Evolutionary conservation across 2,797 vertebrate species (phyloP).

Genomic region (Arrhamphus sclerolepis): DNA sequence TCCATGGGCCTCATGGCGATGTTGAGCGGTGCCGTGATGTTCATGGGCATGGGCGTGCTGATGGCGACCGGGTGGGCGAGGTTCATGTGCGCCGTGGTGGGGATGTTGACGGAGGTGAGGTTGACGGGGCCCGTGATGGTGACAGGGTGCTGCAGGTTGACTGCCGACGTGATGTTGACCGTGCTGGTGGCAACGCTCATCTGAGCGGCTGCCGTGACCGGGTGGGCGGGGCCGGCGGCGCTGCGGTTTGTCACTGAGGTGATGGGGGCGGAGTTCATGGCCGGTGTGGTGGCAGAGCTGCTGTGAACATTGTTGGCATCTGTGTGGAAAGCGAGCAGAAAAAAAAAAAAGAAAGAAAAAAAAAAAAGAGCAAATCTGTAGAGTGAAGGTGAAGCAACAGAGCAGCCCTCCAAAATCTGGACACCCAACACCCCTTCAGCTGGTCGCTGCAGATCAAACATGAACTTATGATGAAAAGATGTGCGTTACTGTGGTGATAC

Average conservation of each 20-base stretch:
- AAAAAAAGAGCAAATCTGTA: conserved; percentile 13
- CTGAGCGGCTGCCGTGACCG: conserved; percentile 94
- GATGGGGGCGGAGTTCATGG: conserved; percentile 69
- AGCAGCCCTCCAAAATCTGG: conserved; percentile 28
- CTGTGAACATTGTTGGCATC: conserved; percentile 79
- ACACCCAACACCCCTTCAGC: conserved; percentile 42
- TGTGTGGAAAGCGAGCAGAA: conserved; percentile 27
- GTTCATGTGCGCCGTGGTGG: conserved; percentile 87
- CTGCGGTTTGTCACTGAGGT: conserved; percentile 74
- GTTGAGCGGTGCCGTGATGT: conserved; percentile 89
- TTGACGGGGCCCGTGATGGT: conserved; percentile 96
- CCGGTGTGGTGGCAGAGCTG: conserved; percentile 71
- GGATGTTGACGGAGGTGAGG: conserved; percentile 85
- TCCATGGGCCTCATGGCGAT: conserved; percentile 93
- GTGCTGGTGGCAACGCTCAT: conserved; percentile 97
- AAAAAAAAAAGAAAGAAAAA: too few relatives aligned
- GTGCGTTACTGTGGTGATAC: conserved; percentile 64
- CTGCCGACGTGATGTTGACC: conserved; percentile 91
- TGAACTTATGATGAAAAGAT: conserved; percentile 50
- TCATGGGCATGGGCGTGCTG: conserved; percentile 93
- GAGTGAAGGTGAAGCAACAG: neutral
- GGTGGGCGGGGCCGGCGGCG: conserved; percentile 68
- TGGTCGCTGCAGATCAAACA: conserved; percentile 54
- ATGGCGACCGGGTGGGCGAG: conserved; percentile 96
- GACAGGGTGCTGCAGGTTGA: conserved; percentile 94